Base-by-base conservation (phyloP, 2,113 vertebrate species). In the Oreochromis aureus region DNA sequence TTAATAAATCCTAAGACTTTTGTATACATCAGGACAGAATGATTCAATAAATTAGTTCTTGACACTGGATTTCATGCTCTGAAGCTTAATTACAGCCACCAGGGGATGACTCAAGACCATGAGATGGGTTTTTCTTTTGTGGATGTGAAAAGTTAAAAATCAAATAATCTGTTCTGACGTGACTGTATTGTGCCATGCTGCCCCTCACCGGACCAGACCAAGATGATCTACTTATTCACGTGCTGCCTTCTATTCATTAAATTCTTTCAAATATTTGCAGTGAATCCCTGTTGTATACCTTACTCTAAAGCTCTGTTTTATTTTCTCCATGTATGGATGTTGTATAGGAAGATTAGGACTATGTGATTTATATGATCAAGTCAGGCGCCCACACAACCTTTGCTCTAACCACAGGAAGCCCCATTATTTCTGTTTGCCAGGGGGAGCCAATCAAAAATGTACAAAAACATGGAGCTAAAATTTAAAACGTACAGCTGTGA, bases 241-340 rank as follows among this genome's bases (percentile, higher is more conserved):
- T 90, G 80, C 39, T 90, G 89, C 89, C 80, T 92, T 91, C 30
- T 80, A 1, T 9, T 55, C 7, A 92, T 84, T 92, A 89, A 86
- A 91, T 81, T 66, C 39, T 86, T 84, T 88, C 24, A 73, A 69
- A 22, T 36, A 48, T 34, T 19, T 78, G 71, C 44, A 32, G 27
- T 78, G 71, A 51, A 32, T 51, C 9, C 24, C 27, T 51, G 16
- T 32, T 78, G 24, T 78, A 0, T 51, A 3, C 44, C 10, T 78
- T 78, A 32, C 24, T 7, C 44, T 48, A 30, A 76, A 48, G 3
- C 5, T 24, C 39, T 0, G 24, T 76, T 76, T 46, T 0, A 48
- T 48, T 76, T 44, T 76, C 39, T 24, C 66, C 12, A 71, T 71
- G 66, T 44, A 44, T 73, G 22, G 22, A 6, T 73, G 13, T 73